Evolutionary conservation across 2,113 vertebrate species (phyloP), one percentile per base, ranked within the genome.

Genomic region (Aphyosemion australe): DNA sequence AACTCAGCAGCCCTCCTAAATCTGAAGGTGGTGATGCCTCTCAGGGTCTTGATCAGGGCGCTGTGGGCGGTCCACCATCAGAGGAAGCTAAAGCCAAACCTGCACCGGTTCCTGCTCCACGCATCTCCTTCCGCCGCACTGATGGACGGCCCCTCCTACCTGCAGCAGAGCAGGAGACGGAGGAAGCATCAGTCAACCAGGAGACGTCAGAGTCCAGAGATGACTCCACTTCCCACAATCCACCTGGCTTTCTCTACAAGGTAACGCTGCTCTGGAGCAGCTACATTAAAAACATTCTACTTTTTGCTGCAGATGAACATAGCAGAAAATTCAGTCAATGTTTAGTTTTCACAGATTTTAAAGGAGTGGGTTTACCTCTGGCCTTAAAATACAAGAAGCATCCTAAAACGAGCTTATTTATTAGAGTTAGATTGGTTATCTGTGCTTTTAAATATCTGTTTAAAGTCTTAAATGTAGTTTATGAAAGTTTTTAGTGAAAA

Each of bases 201-300:
- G 61, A 80, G 41, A 72, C 12, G 0, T 39, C 9, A 0, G 76
- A 57, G 21, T 34, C 53, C 8, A 54, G 3, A 54, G 65, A 78
- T 0, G 84, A 82, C 43, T 65, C 59, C 6, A 54, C 19, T 48
- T 47, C 61, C 41, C 13, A 63, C 6, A 65, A 56, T 74, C 87
- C 85, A 58, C 82, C 87, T 52, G 86, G 80, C 11, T 87, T 90
- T 45, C 76, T 89, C 2, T 85, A 82, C 67, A 88, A 90, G 90
- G 91, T 92, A 73, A 20, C 12, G 15, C 12, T 50, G 5, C 21
- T 47, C 1, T 60, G 12, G 37, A 56, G 12, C 13, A n/a, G 3
- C 2, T 15, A 18, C 10, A 54, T 5, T 34, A 16, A 16, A 47
- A 12, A 8, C 16, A 6, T 16, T 15, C 4, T 6, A 16, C 16